phyloP scores from a whole-genome alignment of 2,797 vertebrate species.

The Gambusia yucatana region DNA sequence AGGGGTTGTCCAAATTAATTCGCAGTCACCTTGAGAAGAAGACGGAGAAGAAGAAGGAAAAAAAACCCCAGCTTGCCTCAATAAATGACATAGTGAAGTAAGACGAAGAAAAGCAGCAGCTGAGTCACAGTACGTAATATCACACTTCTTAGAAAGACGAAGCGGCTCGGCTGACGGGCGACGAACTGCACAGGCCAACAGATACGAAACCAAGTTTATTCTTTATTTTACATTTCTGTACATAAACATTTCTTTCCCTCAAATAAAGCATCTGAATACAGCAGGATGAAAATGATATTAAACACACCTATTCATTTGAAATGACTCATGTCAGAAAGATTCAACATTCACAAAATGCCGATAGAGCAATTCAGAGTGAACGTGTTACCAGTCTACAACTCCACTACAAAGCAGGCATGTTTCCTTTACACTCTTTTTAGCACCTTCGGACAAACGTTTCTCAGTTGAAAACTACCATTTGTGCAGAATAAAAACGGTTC shows the following conservation, averaged over 20 bases:
- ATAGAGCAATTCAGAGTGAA: slow-evolving; percentile 82
- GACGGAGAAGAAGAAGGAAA: neutral
- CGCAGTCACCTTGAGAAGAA: neutral
- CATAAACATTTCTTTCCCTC: slow-evolving; percentile 91
- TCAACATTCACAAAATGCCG: slow-evolving; percentile 99
- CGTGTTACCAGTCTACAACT: slow-evolving; percentile 90
- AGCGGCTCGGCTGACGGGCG: neutral
- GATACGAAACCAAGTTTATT: slow-evolving; percentile 98
- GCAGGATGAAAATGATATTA: slow-evolving; percentile 89
- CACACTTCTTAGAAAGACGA: slow-evolving; percentile 48
- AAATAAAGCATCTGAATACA: slow-evolving; percentile 94
- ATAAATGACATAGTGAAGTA: slow-evolving; percentile 11
- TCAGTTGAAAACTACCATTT: slow-evolving; percentile 93
- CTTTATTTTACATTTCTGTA: slow-evolving; percentile 99
- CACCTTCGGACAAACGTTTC: slow-evolving; percentile 95
- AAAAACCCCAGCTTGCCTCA: neutral
- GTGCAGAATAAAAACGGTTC: slow-evolving; percentile 92
- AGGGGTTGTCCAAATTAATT: slow-evolving; percentile 37
- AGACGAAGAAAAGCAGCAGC: slow-evolving; percentile 30
- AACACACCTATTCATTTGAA: slow-evolving; percentile 95
- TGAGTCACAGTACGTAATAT: slow-evolving; percentile 45
- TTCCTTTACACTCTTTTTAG: slow-evolving; percentile 90
- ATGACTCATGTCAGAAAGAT: slow-evolving; percentile 89
- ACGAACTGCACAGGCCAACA: slow-evolving; percentile 34
- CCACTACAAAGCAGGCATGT: slow-evolving; percentile 98